phyloP scores from a whole-genome alignment of 2,797 vertebrate genomes.

The Lacerta agilis region DNA sequence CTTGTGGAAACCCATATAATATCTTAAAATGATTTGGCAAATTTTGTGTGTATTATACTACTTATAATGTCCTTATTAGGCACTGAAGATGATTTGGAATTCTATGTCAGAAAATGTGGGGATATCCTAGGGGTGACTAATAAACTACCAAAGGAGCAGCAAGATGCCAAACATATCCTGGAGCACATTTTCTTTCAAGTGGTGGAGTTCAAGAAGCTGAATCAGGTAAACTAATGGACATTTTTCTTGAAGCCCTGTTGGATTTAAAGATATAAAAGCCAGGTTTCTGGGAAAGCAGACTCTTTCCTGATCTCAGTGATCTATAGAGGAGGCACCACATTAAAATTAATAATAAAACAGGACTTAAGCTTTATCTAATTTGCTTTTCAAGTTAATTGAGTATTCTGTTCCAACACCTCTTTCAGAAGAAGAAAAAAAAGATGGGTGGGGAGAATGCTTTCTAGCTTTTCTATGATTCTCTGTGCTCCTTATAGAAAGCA shows the following conservation, averaged over 20 bases:
- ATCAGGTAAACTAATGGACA: slow-evolving; percentile 83
- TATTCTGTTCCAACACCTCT: neutral
- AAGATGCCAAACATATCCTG: slow-evolving; percentile 92
- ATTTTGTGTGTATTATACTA: neutral
- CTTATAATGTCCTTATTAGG: slow-evolving; percentile 75
- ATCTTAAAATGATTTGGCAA: neutral
- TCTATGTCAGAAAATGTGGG: slow-evolving; percentile 93
- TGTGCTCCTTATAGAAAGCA: neutral
- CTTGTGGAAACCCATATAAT: neutral
- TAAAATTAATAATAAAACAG: neutral
- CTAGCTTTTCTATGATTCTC: neutral
- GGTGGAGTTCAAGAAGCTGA: slow-evolving; percentile 96
- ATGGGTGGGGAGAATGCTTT: too few relatives aligned
- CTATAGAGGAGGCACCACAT: neutral
- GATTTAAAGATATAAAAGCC: neutral
- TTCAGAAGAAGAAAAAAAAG: neutral
- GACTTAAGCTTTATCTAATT: neutral
- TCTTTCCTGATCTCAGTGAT: neutral
- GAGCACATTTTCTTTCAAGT: slow-evolving; percentile 96
- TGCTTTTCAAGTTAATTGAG: neutral
- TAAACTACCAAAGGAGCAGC: slow-evolving; percentile 90
- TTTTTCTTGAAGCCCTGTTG: neutral
- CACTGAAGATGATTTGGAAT: slow-evolving; percentile 95
- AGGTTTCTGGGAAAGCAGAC: neutral
- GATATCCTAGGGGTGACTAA: slow-evolving; percentile 92